phyloP scores from a whole-genome alignment of 2,888 invertebrate species.

The Drosophila kuntzei region DNA sequence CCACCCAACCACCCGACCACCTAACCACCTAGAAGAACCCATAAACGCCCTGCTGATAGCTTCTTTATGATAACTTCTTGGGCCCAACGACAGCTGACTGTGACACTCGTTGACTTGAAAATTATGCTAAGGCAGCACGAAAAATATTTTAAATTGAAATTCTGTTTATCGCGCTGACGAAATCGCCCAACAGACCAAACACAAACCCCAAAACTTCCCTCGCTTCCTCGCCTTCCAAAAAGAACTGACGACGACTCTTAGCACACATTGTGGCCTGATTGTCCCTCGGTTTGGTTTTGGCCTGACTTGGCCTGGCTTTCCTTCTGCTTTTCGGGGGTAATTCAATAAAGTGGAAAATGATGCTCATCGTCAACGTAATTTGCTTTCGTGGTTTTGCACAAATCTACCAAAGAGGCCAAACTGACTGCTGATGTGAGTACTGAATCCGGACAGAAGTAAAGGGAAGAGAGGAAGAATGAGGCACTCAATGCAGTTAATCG shows the following conservation, averaged over 20 bases:
- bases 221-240: neutral
- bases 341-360: slow-evolving; percentile 82
- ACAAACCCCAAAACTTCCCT: neutral
- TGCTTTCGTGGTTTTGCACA: slow-evolving; percentile 79
- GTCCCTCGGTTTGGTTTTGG: slow-evolving; percentile 4
- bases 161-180: slow-evolving; percentile 72
- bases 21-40: slow-evolving; percentile 35
- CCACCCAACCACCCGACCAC: neutral
- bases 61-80: slow-evolving; percentile 63
- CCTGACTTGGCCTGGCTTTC: slow-evolving; percentile 32
- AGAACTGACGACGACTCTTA: slow-evolving; percentile 14
- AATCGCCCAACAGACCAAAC: slow-evolving; percentile 55
- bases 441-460: neutral
- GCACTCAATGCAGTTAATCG: slow-evolving; percentile 78
- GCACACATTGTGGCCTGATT: slow-evolving; percentile 54
- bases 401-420: slow-evolving; percentile 57
- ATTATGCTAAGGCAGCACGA: slow-evolving; percentile 77
- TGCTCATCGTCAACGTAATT: slow-evolving; percentile 81
- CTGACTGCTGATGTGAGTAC: slow-evolving; percentile 36
- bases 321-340: slow-evolving; percentile 59
- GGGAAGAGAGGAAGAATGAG: neutral
- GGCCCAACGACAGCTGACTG: slow-evolving; percentile 57
- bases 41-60: slow-evolving; percentile 73
- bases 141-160: slow-evolving; percentile 81
- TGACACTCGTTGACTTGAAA: slow-evolving; percentile 28